Conservation (phyloP, 2,797 vertebrate species). For the Peromyscus attwateri region DNA sequence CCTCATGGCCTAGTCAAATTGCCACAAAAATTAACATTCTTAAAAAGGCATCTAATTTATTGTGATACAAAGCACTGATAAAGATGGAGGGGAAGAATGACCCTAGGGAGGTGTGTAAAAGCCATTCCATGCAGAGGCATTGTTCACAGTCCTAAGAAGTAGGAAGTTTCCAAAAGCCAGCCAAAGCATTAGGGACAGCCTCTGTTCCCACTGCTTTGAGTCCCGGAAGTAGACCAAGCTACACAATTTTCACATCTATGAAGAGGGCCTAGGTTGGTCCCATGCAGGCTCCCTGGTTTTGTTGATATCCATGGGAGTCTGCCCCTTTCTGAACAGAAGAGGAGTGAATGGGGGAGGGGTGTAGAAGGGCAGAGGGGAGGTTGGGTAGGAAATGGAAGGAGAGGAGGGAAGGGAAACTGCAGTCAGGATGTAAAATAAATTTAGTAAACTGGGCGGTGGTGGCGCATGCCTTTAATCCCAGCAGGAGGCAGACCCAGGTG, state of each 20-base stretch:
- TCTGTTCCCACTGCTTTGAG: neutral
- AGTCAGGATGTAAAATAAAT: neutral
- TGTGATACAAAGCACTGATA: neutral
- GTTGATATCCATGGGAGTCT: neutral
- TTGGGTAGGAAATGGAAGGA: neutral
- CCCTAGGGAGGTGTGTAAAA: neutral
- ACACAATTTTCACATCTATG: neutral
- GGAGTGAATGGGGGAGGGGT: neutral
- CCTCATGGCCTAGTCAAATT: neutral
- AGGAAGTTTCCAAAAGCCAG: neutral
- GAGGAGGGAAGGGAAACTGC: neutral
- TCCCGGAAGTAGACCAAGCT: neutral
- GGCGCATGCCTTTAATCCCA: too few relatives aligned
- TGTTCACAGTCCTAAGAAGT: conserved; percentile 4
- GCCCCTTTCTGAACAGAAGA: neutral
- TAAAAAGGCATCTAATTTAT: conserved; percentile 5
- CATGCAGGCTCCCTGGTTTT: neutral
- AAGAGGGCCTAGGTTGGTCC: neutral
- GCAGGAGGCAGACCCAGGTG: too few relatives aligned
- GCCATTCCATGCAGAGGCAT: neutral
- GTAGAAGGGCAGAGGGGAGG: too few relatives aligned
- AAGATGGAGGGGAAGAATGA: conserved; percentile 12
- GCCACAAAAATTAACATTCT: neutral
- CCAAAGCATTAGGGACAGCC: neutral
- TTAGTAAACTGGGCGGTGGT: too few relatives aligned